These are phyloP conservation scores for Trichonephila inaurata DNA, from an alignment of 1,140 invertebrate genomes.

Conservation along the genomic window DNA sequence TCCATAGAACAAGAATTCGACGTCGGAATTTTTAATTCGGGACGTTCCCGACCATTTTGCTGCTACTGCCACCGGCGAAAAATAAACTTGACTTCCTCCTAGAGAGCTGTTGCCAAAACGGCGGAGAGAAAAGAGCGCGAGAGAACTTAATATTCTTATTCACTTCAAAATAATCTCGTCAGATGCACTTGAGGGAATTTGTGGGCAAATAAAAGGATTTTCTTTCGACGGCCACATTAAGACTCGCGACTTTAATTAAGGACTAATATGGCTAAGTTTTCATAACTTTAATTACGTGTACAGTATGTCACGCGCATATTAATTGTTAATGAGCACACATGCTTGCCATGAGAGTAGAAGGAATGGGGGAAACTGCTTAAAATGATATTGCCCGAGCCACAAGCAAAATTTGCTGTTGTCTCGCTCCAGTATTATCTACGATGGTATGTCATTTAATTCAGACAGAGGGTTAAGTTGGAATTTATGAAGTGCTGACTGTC, in stretches of 20 bases:
- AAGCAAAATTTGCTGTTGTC: neutral
- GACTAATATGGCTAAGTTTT: conserved; percentile 56
- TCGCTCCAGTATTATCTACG: conserved; percentile 1
- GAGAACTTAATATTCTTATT: conserved; percentile 24
- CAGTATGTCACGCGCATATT: conserved; percentile 43
- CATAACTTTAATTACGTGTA: conserved; percentile 47
- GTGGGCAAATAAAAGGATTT: conserved; percentile 61
- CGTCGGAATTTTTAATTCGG: neutral
- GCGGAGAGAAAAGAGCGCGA: neutral
- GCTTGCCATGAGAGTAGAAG: neutral
- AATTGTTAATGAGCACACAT: conserved; percentile 53
- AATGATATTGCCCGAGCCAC: conserved; percentile 2
- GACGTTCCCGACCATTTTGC: neutral
- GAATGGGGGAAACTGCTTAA: neutral
- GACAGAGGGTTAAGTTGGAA: conserved; percentile 12
- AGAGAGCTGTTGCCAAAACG: neutral
- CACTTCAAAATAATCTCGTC: conserved; percentile 47
- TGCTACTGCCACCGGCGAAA: neutral
- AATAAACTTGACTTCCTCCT: neutral
- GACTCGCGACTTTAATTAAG: conserved; percentile 57
- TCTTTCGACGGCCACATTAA: conserved; percentile 44
- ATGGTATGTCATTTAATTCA: conserved; percentile 38
- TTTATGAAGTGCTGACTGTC: conserved; percentile 18
- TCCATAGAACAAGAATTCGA: neutral
- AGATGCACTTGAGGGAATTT: conserved; percentile 50